Base-by-base conservation (phyloP, 2,113 vertebrate species). In the Cryptotis parvus region DNA sequence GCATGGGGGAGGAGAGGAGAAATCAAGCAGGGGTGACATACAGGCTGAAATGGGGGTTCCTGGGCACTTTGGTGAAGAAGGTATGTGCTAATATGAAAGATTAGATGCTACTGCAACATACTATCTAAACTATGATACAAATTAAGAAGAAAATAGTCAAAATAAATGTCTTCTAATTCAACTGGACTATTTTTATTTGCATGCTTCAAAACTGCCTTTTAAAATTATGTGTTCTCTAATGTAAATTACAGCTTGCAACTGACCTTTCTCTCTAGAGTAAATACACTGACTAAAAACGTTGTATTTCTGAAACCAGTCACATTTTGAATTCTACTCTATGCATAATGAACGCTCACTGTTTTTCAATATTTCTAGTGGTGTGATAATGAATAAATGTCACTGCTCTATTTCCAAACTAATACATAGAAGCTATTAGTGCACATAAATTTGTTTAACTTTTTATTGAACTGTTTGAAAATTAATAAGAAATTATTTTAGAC, bases 201-300 rank as follows among this genome's bases (percentile, higher is more conserved):
- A 9, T 37, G 58, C 16, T 78, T 90, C 69, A 84, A 72, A 72
- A 87, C 24, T 26, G 58, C 6, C 27, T 76, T 81, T 84, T 27
- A 92, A 87, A 84, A 85, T 77, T 9, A 77, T 29, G n/a, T 84
- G 12, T 90, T 1, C 31, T 92, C n/a, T 22, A 84, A 55, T 20
- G 29, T 72, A 37, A 87, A 82, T 43, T 70, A 55, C 35, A 92
- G 15, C 52, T 41, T 8, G 1, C 49, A 15, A 82, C 66, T 61
- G 58, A 66, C 6, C 8, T 81, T 93, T 89, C 33, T 55, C 76
- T 70, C 55, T 65, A 65, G 84, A 90, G 37, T 33, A 85, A 90
- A 87, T 4, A 84, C 22, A 81, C 49, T 5, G 0, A 31, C 33
- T 77, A 33, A 84, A 90, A 75, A 8, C 41, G 73, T 69, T 75